Percentiles rank a stretch among this genome's conserved stretches.
These are phyloP conservation scores for Apodemus speciosus DNA, from an alignment of 2,113 vertebrate genomes.

Conservation along the genomic window DNA sequence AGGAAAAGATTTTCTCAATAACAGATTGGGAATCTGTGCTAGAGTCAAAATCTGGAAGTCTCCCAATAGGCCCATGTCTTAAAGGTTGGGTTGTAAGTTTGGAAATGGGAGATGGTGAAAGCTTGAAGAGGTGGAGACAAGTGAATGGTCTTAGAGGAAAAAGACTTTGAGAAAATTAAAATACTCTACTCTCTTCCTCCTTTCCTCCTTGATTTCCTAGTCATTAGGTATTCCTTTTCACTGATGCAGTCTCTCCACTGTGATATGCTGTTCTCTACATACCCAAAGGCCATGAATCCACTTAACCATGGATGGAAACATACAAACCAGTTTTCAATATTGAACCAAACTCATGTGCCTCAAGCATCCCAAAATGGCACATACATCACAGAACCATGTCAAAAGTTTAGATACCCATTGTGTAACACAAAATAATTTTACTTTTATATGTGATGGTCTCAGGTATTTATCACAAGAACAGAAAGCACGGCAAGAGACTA, in stretches of 20 bases:
- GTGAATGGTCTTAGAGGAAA: not conserved
- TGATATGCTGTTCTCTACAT: not conserved
- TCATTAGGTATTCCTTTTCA: not conserved
- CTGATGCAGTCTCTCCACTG: too few species aligned
- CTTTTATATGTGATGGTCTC: not conserved
- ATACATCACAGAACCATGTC: not conserved
- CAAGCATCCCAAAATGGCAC: not conserved
- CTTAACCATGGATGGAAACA: not conserved
- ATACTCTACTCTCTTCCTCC: not conserved
- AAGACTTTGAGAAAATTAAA: not conserved
- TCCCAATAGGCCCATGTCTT: not conserved
- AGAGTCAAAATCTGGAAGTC: not conserved
- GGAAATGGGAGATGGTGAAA: too few species aligned
- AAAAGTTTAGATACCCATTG: not conserved
- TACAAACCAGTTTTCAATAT: not conserved
- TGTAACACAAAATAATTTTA: not conserved
- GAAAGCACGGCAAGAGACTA: not conserved
- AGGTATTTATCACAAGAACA: not conserved
- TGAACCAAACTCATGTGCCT: too few species aligned
- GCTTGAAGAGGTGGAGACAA: not conserved
- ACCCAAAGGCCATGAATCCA: rapidly evolving
- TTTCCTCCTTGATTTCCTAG: not conserved
- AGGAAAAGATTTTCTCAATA: not conserved
- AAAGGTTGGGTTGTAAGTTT: not conserved
- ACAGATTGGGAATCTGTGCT: not conserved